A percentile compares a stretch with the other conserved stretches of the same genome.
Evolutionary conservation across 2,888 invertebrate species (phyloP).

Genomic region (Phalera bucephala): DNA sequence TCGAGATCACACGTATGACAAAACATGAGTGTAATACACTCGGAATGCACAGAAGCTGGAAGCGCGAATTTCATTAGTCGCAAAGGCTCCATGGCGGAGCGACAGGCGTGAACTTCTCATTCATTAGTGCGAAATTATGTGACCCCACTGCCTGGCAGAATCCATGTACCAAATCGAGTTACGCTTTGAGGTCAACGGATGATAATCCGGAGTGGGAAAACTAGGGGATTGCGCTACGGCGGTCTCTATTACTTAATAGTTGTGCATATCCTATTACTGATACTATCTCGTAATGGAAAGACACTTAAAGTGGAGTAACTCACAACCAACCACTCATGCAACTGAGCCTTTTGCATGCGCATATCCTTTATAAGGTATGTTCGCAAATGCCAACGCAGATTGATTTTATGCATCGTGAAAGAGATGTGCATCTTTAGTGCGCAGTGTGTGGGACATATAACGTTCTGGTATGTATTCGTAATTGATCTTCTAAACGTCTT

Average conservation of each 20-base stretch:
- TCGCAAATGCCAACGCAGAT: too few relatives aligned
- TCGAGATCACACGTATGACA: conserved; percentile 12
- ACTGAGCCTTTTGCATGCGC: too few relatives aligned
- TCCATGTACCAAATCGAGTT: conserved; percentile 39
- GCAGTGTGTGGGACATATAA: too few relatives aligned
- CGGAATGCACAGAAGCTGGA: conserved; percentile 35
- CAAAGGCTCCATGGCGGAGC: conserved; percentile 49
- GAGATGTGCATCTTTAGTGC: too few relatives aligned
- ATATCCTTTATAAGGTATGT: too few relatives aligned
- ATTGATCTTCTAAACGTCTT: too few relatives aligned
- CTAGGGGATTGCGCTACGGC: conserved; percentile 9
- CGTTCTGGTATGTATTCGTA: too few relatives aligned
- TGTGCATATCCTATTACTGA: conserved; percentile 4
- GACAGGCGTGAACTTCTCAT: conserved; percentile 57
- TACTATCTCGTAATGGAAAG: background rate
- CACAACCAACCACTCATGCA: too few relatives aligned
- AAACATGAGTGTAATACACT: conserved; percentile 35
- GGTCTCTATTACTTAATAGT: conserved; percentile 15
- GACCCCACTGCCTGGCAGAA: conserved; percentile 36
- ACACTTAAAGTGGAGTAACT: background rate
- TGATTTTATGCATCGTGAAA: too few relatives aligned
- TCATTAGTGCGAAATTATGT: conserved; percentile 62
- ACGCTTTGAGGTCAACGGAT: conserved; percentile 41
- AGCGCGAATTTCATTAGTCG: conserved; percentile 67
- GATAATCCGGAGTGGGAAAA: conserved; percentile 18